Conservation (phyloP, 2,888 invertebrate species). For the Tachina grossa region DNA sequence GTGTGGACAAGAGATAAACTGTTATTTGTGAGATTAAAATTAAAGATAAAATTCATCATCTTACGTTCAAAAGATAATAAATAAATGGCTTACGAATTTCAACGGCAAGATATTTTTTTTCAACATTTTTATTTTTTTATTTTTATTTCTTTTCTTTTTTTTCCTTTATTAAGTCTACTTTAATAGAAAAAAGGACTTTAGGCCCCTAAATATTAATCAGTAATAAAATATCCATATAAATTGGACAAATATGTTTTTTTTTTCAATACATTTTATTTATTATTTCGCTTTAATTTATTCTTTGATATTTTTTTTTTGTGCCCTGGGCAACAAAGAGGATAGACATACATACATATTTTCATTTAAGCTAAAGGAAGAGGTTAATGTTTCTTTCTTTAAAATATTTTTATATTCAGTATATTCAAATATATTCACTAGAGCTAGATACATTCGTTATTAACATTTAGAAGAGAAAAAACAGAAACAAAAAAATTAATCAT, state of each 20-base stretch:
- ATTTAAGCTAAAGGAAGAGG: background rate
- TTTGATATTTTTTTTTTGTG: background rate
- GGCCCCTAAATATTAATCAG: slow-evolving; percentile 37
- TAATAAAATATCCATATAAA: slow-evolving; percentile 53
- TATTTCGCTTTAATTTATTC: background rate
- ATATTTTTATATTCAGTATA: too few relatives aligned
- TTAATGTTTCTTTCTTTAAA: background rate
- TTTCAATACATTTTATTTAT: background rate
- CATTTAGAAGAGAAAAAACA: too few relatives aligned
- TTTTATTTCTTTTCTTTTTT: slow-evolving; percentile 5
- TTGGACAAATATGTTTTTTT: slow-evolving; percentile 32
- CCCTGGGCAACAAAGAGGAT: background rate
- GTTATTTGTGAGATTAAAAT: slow-evolving; percentile 29
- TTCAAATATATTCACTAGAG: too few relatives aligned
- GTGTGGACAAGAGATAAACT: slow-evolving; percentile 57
- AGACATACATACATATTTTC: background rate
- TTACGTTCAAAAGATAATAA: background rate
- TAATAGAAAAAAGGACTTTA: slow-evolving; percentile 15
- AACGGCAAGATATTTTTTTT: slow-evolving; percentile 6
- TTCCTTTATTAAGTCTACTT: background rate
- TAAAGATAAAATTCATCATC: slow-evolving; percentile 3
- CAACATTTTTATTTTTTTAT: background rate
- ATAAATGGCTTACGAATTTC: background rate
- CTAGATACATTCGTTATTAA: too few relatives aligned
- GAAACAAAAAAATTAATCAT: too few relatives aligned